phyloP scores from a whole-genome alignment of 2,113 vertebrate species.

The Mobula hypostoma region DNA sequence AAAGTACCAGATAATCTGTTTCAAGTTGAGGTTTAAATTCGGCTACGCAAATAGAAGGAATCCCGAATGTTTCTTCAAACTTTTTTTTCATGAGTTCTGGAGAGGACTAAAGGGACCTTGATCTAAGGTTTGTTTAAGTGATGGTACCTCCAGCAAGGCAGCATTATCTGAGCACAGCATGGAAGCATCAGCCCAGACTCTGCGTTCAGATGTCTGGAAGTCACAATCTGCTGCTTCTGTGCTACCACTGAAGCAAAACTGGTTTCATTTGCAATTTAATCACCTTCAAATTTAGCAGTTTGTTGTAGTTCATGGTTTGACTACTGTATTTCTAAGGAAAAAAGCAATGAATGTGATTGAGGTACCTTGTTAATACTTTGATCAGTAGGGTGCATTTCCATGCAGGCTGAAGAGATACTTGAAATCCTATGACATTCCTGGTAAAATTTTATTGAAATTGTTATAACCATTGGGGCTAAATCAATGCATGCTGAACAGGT shows the following conservation, averaged over 20 bases:
- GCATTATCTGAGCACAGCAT: not conserved
- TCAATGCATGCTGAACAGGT: not conserved
- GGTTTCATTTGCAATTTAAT: not conserved
- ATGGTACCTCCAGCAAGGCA: not conserved
- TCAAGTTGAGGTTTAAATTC: too few relatives aligned
- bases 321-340: not conserved
- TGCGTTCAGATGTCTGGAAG: not conserved
- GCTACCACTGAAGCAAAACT: not conserved
- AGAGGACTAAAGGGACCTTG: not conserved
- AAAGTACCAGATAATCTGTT: not conserved
- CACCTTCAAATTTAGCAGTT: not conserved
- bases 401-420: not conserved
- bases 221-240: not conserved
- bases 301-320: not conserved
- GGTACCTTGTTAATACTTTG: not conserved
- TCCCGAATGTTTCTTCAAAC: not conserved
- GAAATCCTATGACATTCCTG: not conserved
- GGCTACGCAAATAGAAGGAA: not conserved
- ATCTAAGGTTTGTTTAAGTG: not conserved
- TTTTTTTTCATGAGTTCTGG: not conserved
- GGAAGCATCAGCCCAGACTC: not conserved
- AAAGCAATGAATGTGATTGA: not conserved
- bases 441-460: not conserved
- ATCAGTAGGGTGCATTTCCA: not conserved
- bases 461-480: not conserved